These are phyloP conservation scores for Orthosia cruda DNA, from an alignment of 2,888 invertebrate species.

Conservation along the genomic window DNA sequence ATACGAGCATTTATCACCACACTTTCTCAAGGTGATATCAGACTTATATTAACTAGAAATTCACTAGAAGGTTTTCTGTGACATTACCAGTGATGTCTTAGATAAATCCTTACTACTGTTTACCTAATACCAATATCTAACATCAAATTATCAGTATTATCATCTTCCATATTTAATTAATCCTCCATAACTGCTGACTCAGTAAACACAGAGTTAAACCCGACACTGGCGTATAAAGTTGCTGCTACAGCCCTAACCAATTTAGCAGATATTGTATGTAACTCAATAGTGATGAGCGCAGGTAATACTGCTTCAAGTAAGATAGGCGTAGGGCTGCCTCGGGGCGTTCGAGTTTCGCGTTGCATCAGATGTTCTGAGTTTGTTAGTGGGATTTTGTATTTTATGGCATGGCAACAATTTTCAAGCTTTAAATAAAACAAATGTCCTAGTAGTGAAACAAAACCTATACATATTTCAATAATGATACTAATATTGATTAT, in stretches of 20 bases:
- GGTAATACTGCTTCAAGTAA: slow-evolving; percentile 63
- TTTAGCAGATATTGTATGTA: slow-evolving; percentile 66
- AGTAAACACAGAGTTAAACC: slow-evolving; percentile 22
- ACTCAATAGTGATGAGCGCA: slow-evolving; percentile 64
- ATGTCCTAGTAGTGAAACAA: too few relatives aligned
- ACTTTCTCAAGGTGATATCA: too few relatives aligned
- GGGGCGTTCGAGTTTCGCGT: slow-evolving; percentile 15
- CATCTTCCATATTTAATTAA: slow-evolving; percentile 8
- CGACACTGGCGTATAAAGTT: slow-evolving; percentile 51
- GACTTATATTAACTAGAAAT: too few relatives aligned
- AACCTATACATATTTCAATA: too few relatives aligned
- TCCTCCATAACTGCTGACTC: slow-evolving; percentile 7
- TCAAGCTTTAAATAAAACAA: too few relatives aligned
- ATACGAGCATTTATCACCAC: too few relatives aligned
- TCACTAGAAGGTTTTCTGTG: too few relatives aligned
- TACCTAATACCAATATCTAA: neutral
- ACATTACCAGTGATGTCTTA: too few relatives aligned
- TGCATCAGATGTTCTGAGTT: slow-evolving; percentile 9
- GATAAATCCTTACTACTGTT: too few relatives aligned
- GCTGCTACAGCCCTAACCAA: slow-evolving; percentile 54
- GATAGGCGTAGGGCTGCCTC: slow-evolving; percentile 56
- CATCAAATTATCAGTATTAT: slow-evolving; percentile 16
- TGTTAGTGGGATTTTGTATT: neutral
- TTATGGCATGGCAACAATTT: too few relatives aligned
- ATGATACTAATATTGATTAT: too few relatives aligned